A percentile compares a stretch with the other conserved stretches of the same genome.
These are phyloP conservation scores for Choloepus hoffmanni DNA, from an alignment of 2,113 vertebrate species.

Conservation along the genomic window DNA sequence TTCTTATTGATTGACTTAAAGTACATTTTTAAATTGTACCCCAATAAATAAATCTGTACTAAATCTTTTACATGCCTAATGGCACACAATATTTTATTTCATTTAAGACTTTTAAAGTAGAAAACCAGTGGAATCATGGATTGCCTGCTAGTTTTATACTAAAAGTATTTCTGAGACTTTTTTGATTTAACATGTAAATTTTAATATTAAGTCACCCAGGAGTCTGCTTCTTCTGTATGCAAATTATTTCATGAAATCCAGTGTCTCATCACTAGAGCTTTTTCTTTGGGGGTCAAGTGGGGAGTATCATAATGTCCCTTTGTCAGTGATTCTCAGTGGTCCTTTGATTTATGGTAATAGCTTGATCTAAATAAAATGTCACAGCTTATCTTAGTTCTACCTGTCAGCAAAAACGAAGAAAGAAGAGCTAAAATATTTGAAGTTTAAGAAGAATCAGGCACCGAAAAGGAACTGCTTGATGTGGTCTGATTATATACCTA, in stretches of 20 bases:
- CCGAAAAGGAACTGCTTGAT: background rate
- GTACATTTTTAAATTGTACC: background rate
- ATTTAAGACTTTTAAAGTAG: background rate
- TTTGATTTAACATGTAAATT: background rate
- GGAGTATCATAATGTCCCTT: background rate
- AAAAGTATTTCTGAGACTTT: background rate
- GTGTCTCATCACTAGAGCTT: background rate
- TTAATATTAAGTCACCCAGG: background rate
- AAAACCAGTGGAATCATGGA: background rate
- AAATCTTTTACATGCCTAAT: background rate
- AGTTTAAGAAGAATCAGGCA: constrained; percentile 11
- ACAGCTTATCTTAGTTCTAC: background rate
- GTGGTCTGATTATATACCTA: background rate
- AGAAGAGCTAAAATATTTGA: background rate
- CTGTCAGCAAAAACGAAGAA: background rate
- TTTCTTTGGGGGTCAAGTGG: background rate
- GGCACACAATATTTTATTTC: background rate
- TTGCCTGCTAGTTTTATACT: background rate
- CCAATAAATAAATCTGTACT: background rate
- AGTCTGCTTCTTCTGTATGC: background rate
- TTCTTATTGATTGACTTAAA: background rate
- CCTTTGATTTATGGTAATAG: background rate
- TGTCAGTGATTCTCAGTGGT: background rate
- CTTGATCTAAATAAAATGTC: background rate
- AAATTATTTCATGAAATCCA: background rate